Base-by-base conservation (phyloP, 35 echinoderm and acorn worm genomes). In the Ophioderma brevispina region DNA sequence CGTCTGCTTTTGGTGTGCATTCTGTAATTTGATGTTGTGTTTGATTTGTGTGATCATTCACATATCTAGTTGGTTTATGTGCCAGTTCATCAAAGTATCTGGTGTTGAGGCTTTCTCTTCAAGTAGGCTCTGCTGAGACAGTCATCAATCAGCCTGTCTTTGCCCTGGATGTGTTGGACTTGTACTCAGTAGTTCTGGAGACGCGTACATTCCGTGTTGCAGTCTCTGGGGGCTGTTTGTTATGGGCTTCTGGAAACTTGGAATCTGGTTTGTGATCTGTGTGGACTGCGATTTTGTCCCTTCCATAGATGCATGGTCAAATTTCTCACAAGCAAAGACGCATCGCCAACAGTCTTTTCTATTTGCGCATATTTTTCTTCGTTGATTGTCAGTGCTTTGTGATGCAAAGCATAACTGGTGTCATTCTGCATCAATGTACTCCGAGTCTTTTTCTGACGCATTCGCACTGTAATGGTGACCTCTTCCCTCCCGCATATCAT, bases 211-310 rank as follows among this genome's bases (percentile, higher is more conserved):
- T 35, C 81, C n/a, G n/a, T n/a, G 39, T 87, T 96, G 94, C 32
- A 96, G 81, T 34, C 86, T 32, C 63, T 90, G 5, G 94, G 90
- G 17, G 94, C 90, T 76, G 17, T 85, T 21, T 89, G 81, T n/a
- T 56, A 92, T 76, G 13, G 90, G 84, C 76, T 96, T 89, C 35
- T 39, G 40, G 46, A 92, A 89, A 5, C 92, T 92, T 11, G 85
- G 79, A 28, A 89, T 77, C 32, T 4, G 85, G 94, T 75, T 90
- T 96, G 87, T 96, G 90, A 37, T 96, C 94, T 37, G 94, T 86
- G 6, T 89, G 36, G 25, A 94, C 87, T 19, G 23, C 37, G 0
- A 91, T 56, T 32, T 77, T 30, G 18, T 92, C 42, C 64, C 80
- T 86, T 4, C 88, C 93, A 86, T 90, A 76, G 15, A 94, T 76